These are phyloP conservation scores for Melanotaenia trifasciata DNA, from an alignment of 2,797 vertebrate genomes.

Conservation along the genomic window DNA sequence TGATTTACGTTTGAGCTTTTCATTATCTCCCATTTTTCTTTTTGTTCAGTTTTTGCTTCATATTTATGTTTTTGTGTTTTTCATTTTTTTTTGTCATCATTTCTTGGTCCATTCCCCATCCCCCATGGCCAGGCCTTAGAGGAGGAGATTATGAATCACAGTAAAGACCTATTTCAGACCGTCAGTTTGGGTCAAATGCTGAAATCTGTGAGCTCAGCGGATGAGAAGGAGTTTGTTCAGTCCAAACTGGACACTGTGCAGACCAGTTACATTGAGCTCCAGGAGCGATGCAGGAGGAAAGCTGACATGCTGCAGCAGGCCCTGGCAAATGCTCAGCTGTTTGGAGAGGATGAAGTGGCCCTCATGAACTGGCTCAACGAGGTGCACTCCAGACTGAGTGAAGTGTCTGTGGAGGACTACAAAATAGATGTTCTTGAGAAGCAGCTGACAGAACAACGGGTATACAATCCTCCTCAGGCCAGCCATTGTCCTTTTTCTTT, in stretches of 20 bases:
- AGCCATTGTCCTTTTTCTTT: conserved; percentile 66
- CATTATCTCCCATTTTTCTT: conserved; percentile 60
- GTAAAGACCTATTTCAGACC: conserved; percentile 92
- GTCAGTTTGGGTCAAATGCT: conserved; percentile 93
- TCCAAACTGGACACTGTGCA: conserved; percentile 90
- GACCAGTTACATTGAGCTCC: conserved; percentile 91
- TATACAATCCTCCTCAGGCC: conserved; percentile 85
- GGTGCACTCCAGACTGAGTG: conserved; percentile 86
- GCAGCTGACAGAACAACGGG: conserved; percentile 92
- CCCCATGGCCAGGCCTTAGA: conserved; percentile 87
- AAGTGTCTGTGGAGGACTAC: conserved; percentile 89
- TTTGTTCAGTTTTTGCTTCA: conserved; percentile 69
- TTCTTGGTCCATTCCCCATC: conserved; percentile 64
- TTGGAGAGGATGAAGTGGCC: conserved; percentile 96
- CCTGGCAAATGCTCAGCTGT: conserved; percentile 94
- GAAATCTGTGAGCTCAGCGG: conserved; percentile 91
- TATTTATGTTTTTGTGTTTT: conserved; percentile 60
- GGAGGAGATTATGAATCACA: conserved; percentile 92
- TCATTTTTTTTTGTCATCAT: conserved; percentile 56
- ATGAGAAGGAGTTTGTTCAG: conserved; percentile 96
- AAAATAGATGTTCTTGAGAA: conserved; percentile 87
- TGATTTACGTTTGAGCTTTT: conserved; percentile 46
- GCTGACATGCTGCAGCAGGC: conserved; percentile 94
- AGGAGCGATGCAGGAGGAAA: conserved; percentile 90
- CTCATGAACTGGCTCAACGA: conserved; percentile 98